These are phyloP conservation scores for Nymphalis io DNA, from an alignment of 1,140 invertebrate species.

Conservation along the genomic window DNA sequence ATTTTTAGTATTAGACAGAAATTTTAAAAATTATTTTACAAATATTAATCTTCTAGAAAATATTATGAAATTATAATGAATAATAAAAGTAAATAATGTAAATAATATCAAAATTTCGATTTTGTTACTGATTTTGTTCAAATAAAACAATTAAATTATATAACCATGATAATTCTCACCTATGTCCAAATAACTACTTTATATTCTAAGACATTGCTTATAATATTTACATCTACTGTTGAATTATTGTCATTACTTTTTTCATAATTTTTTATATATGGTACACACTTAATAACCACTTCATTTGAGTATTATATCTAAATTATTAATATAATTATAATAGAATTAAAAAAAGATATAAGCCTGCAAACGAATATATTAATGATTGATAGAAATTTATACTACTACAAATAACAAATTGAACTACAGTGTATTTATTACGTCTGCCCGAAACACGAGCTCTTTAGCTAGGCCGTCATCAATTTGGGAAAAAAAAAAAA, in stretches of 20 bases:
- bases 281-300: neutral
- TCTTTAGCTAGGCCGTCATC: too few relatives aligned
- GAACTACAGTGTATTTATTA: too few relatives aligned
- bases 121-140: too few relatives aligned
- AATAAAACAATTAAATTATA: neutral
- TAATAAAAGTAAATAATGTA: neutral
- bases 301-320: neutral
- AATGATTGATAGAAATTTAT: too few relatives aligned
- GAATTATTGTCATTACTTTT: conserved; percentile 6
- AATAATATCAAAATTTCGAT: neutral
- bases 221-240: conserved; percentile 11
- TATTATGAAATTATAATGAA: conserved; percentile 13
- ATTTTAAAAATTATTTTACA: conserved; percentile 25
- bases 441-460: too few relatives aligned
- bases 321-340: too few relatives aligned
- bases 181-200: conserved; percentile 64
- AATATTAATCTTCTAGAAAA: neutral
- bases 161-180: conserved; percentile 70
- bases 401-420: too few relatives aligned
- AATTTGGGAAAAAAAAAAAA: too few relatives aligned
- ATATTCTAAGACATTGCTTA: conserved; percentile 1
- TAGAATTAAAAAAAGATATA: too few relatives aligned
- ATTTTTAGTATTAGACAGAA: conserved; percentile 39
- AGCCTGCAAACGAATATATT: too few relatives aligned
- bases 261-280: neutral